phyloP scores from a whole-genome alignment of 2,888 invertebrate genomes.

The Pseudococcus jackbeardsleyi region DNA sequence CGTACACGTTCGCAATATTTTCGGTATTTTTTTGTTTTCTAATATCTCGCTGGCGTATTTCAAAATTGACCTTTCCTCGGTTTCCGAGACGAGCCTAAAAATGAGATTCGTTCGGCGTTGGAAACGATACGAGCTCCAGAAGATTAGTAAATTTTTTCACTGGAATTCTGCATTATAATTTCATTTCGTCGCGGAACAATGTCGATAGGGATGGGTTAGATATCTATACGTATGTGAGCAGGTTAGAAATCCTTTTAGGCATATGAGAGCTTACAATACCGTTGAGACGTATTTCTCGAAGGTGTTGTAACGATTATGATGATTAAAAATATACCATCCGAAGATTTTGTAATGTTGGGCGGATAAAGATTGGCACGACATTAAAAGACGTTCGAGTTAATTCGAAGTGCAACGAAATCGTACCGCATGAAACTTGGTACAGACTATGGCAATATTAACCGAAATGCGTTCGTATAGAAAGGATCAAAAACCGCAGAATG shows the following conservation, averaged over 20 bases:
- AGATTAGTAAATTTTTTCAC: background rate
- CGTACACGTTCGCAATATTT: background rate
- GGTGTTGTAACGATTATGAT: constrained; percentile 19
- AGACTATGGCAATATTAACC: constrained; percentile 54
- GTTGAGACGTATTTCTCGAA: background rate
- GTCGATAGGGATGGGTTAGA: too few species aligned
- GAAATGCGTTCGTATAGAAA: constrained; percentile 59
- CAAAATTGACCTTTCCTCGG: background rate
- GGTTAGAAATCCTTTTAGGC: too few species aligned
- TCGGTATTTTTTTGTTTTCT: background rate
- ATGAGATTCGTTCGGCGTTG: background rate
- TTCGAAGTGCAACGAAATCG: constrained; percentile 60
- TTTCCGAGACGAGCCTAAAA: background rate
- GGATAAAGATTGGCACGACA: constrained; percentile 51
- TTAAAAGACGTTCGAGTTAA: constrained; percentile 55
- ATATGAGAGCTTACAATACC: background rate
- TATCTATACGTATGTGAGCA: too few species aligned
- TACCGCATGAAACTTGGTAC: constrained; percentile 48
- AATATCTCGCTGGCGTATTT: background rate
- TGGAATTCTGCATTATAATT: background rate
- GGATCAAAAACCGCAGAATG: constrained; percentile 59
- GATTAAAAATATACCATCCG: constrained; percentile 22
- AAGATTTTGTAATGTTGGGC: constrained; percentile 32
- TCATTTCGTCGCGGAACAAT: background rate
- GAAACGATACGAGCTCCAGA: background rate